Evolutionary conservation across 2,113 vertebrate species (phyloP).

Genomic region (Odocoileus virginianus): DNA sequence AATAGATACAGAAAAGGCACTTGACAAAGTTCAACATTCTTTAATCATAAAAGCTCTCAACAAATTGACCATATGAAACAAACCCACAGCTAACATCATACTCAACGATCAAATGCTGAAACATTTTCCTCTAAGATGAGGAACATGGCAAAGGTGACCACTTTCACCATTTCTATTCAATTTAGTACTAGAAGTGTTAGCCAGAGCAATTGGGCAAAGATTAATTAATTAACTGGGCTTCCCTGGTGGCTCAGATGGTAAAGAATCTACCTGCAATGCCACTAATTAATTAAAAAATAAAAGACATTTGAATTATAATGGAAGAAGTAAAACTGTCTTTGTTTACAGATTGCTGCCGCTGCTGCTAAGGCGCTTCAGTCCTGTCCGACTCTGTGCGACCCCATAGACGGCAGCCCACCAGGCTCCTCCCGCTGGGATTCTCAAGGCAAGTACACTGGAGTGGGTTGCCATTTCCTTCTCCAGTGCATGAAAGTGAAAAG

Average conservation of each 20-base stretch:
- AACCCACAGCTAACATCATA: neutral
- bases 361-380: no score
- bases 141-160: neutral
- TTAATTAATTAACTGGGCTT: neutral
- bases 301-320: neutral
- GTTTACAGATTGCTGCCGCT: neutral
- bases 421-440: no score
- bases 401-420: no score
- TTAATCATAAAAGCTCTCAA: neutral
- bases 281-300: neutral
- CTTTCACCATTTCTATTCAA: neutral
- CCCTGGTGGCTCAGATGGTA: neutral
- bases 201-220: neutral
- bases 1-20: neutral
- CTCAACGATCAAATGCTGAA: neutral
- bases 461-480: no score
- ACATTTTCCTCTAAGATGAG: neutral
- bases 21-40: neutral
- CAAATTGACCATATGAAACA: neutral
- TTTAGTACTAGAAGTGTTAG: neutral
- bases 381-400: no score
- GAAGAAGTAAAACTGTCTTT: neutral
- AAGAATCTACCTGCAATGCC: neutral
- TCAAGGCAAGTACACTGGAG: no score
- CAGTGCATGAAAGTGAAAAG: no score